A percentile compares a stretch with the other conserved stretches of the same genome.
These are phyloP conservation scores for Antechinus flavipes DNA, from an alignment of 2,113 vertebrate species.

Conservation along the genomic window DNA sequence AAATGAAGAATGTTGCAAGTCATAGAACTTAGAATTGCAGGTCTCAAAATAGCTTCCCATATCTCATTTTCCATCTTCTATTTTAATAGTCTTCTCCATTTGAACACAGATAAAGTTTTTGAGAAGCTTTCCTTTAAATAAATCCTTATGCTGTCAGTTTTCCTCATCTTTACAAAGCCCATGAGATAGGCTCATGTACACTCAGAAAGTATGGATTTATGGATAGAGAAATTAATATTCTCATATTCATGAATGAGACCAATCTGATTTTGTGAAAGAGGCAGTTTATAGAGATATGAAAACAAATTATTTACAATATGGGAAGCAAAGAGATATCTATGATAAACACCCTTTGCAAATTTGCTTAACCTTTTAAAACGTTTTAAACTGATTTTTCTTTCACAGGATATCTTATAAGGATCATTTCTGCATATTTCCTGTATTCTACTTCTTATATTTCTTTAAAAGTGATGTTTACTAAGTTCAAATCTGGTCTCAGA, in stretches of 20 bases:
- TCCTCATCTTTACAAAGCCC: not conserved
- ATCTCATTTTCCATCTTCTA: not conserved
- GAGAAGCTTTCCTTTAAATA: not conserved
- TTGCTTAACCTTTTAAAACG: not conserved
- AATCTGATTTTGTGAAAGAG: not conserved
- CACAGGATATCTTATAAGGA: not conserved
- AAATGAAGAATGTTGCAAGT: not conserved
- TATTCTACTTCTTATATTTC: not conserved
- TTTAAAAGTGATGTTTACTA: not conserved
- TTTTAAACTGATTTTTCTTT: not conserved
- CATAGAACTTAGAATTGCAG: not conserved
- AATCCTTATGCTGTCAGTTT: not conserved
- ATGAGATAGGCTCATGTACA: not conserved
- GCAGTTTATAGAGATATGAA: not conserved
- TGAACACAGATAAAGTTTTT: not conserved
- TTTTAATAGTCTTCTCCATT: not conserved
- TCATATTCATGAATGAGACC: not conserved
- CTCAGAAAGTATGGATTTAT: not conserved
- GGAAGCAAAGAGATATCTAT: not conserved
- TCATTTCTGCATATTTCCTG: not conserved
- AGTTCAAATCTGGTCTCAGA: too few species aligned
- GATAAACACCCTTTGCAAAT: not conserved
- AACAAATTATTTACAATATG: not conserved
- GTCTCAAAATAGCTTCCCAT: not conserved
- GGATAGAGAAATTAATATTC: not conserved